Percentiles rank a stretch among this genome's conserved stretches.
Evolutionary conservation across 92 coral and sea anemone genomes (phyloP).

Genomic region (Anthopleura xanthogrammica): DNA sequence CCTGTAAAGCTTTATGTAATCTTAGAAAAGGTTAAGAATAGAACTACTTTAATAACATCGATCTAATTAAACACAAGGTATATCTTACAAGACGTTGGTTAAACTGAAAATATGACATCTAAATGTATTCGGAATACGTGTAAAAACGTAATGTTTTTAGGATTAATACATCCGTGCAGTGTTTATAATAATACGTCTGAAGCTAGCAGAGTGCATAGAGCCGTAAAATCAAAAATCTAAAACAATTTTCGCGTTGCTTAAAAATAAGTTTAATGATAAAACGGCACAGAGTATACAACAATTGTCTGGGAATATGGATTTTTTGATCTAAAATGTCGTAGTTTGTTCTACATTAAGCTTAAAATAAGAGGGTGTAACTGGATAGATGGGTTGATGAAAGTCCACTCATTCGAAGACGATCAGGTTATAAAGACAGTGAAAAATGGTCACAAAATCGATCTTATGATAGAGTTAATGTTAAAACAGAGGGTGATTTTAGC

Average conservation of each 20-base stretch:
- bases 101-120: background rate
- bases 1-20: background rate
- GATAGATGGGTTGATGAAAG: background rate
- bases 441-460: background rate
- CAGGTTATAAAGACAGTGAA: constrained; percentile 3
- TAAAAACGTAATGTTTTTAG: background rate
- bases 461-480: background rate
- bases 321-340: constrained; percentile 17
- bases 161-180: background rate
- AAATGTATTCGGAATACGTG: background rate
- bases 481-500: background rate
- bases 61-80: too few relatives aligned
- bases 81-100: too few relatives aligned
- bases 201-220: background rate
- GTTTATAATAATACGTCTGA: background rate
- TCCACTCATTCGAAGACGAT: constrained; percentile 24
- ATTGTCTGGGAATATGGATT: background rate
- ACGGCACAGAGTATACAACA: background rate
- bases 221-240: background rate
- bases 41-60: too few relatives aligned
- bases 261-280: background rate
- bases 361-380: constrained; percentile 30
- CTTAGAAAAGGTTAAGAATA: background rate
- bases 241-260: background rate
- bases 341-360: constrained; percentile 4